A percentile compares a stretch with the other conserved stretches of the same genome.
Conservation (phyloP, 2,113 vertebrate species). For the Crotalus tigris region DNA sequence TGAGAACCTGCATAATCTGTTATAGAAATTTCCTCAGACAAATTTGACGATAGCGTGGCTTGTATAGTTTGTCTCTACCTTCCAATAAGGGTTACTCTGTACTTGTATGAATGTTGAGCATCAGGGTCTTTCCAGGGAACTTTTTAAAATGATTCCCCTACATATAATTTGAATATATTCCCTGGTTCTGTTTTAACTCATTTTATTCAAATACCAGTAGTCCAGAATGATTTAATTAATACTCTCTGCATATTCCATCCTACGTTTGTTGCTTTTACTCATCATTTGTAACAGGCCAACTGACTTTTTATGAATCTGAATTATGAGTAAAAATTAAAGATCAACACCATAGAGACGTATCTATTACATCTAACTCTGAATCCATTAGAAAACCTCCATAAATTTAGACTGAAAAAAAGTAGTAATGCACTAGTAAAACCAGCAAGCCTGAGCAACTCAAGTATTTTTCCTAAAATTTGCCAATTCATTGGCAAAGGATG, state of each 20-base stretch:
- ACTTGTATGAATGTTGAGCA: neutral
- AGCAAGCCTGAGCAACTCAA: neutral
- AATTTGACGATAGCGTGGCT: neutral
- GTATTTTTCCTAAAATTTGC: neutral
- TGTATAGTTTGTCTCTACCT: neutral
- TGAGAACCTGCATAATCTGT: neutral
- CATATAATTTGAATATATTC: neutral
- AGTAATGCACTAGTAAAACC: neutral
- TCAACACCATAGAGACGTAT: neutral
- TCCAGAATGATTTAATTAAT: neutral
- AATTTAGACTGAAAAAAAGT: neutral
- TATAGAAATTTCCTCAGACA: neutral
- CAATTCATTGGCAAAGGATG: neutral
- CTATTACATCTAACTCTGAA: neutral
- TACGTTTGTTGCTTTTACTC: neutral
- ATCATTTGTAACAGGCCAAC: neutral
- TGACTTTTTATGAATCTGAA: neutral
- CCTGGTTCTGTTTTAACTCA: neutral
- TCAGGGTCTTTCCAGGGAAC: neutral
- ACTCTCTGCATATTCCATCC: neutral
- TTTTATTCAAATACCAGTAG: neutral
- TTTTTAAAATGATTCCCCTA: neutral
- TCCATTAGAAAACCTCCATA: neutral
- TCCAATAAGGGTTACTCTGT: too few relatives aligned
- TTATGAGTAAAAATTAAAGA: neutral